Conservation (phyloP, 64 coral and sea anemone genomes). For the Porites lutea region DNA sequence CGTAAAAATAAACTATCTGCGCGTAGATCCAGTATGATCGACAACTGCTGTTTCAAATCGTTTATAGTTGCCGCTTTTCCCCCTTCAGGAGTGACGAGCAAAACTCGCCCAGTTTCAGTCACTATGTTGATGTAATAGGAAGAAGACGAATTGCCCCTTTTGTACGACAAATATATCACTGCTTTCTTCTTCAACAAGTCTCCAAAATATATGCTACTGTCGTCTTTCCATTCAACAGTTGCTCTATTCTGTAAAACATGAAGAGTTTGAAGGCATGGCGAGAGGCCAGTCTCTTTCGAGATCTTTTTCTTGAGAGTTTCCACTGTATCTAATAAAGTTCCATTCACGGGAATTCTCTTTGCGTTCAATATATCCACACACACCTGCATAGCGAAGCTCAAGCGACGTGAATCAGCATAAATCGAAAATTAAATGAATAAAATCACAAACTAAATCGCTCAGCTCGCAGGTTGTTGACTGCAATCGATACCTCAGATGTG, state of each 20-base stretch:
- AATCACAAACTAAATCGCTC: too few species aligned
- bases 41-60: neutral
- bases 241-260: neutral
- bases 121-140: conserved; percentile 21
- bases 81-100: conserved; percentile 3
- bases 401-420: too few species aligned
- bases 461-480: neutral
- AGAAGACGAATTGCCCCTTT: neutral
- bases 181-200: neutral
- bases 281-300: neutral
- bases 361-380: conserved; percentile 10
- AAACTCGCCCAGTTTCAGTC: conserved; percentile 12
- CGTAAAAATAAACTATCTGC: conserved; percentile 12
- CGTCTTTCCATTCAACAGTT: neutral
- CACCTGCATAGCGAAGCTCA: neutral
- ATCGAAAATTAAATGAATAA: too few species aligned
- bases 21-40: neutral
- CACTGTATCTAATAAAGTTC: neutral
- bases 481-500: neutral
- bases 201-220: neutral
- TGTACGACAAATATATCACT: neutral
- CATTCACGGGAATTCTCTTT: conserved; percentile 7
- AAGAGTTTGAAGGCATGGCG: neutral
- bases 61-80: neutral
- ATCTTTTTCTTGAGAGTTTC: conserved; percentile 5